A percentile compares a stretch with the other conserved stretches of the same genome.
Evolutionary conservation across 2,113 vertebrate genomes (phyloP).

Genomic region (Anolis sagrei): DNA sequence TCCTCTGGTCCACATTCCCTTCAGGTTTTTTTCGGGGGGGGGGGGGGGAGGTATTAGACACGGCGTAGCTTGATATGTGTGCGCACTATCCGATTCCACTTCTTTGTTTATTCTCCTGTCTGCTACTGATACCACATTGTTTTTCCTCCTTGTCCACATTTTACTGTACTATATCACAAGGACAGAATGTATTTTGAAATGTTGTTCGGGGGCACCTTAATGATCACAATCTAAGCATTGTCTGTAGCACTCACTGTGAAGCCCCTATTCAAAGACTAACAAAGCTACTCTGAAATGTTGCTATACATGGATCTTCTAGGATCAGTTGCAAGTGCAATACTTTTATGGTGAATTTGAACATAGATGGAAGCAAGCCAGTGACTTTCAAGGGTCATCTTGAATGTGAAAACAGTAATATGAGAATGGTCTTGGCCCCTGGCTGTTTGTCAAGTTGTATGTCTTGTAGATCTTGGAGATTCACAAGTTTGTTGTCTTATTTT

Average conservation of each 20-base stretch:
- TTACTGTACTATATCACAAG: neutral
- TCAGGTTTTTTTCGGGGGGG: too few species aligned
- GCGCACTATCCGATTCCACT: too few species aligned
- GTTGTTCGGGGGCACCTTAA: neutral
- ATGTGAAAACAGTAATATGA: neutral
- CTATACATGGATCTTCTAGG: neutral
- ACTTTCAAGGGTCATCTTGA: conserved; percentile 4
- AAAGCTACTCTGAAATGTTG: neutral
- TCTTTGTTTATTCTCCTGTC: neutral
- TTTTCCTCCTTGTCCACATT: too few species aligned
- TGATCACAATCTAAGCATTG: neutral
- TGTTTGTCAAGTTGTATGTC: neutral
- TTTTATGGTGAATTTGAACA: neutral
- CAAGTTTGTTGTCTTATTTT: conserved; percentile 16
- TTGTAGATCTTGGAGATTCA: conserved; percentile 5
- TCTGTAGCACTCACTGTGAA: neutral
- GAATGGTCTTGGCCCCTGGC: neutral
- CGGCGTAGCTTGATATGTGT: too few species aligned
- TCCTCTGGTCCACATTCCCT: too few species aligned
- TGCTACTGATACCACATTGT: neutral
- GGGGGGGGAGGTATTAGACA: too few species aligned
- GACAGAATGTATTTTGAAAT: neutral
- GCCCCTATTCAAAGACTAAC: neutral
- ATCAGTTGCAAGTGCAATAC: neutral
- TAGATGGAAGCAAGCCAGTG: neutral